phyloP scores from a whole-genome alignment of 2,888 invertebrate species.

The Odontocolon sp. region DNA sequence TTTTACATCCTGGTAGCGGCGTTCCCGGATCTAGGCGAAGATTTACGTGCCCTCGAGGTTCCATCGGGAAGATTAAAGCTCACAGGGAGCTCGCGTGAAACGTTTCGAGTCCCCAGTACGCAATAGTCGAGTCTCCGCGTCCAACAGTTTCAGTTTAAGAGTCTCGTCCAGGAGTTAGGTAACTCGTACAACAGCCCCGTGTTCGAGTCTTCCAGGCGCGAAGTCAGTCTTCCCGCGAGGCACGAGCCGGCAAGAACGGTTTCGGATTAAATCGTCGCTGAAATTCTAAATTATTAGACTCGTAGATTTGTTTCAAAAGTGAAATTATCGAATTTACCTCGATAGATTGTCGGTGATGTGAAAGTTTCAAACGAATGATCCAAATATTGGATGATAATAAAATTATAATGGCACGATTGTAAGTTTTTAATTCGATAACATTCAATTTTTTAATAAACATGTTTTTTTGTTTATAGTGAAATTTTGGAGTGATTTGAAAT shows the following conservation, averaged over 20 bases:
- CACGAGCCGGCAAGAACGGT: constrained; percentile 66
- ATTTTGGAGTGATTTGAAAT: no score
- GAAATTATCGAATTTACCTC: background rate
- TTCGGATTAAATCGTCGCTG: constrained; percentile 4
- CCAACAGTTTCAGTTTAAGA: constrained; percentile 43
- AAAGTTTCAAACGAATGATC: constrained; percentile 15
- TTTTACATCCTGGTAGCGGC: background rate
- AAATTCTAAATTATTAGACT: constrained; percentile 1
- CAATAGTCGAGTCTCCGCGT: constrained; percentile 27
- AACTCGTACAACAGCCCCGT: constrained; percentile 61
- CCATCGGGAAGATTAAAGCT: constrained; percentile 16
- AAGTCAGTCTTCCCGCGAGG: constrained; percentile 70
- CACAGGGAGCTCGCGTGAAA: constrained; percentile 22
- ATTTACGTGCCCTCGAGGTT: background rate
- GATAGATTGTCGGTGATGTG: constrained; percentile 41
- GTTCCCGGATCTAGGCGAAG: constrained; percentile 26
- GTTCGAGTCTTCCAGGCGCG: constrained; percentile 58
- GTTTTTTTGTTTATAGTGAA: background rate
- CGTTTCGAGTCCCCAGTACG: constrained; percentile 25
- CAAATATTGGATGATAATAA: constrained; percentile 46
- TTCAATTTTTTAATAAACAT: background rate
- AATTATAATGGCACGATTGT: constrained; percentile 43
- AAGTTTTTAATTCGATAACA: constrained; percentile 33
- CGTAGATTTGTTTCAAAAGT: background rate
- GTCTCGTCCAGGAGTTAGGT: constrained; percentile 65